Evolutionary conservation across 2,888 invertebrate genomes (phyloP), one percentile per base, ranked within the genome.

Genomic region (Pachydiplax longipennis): DNA sequence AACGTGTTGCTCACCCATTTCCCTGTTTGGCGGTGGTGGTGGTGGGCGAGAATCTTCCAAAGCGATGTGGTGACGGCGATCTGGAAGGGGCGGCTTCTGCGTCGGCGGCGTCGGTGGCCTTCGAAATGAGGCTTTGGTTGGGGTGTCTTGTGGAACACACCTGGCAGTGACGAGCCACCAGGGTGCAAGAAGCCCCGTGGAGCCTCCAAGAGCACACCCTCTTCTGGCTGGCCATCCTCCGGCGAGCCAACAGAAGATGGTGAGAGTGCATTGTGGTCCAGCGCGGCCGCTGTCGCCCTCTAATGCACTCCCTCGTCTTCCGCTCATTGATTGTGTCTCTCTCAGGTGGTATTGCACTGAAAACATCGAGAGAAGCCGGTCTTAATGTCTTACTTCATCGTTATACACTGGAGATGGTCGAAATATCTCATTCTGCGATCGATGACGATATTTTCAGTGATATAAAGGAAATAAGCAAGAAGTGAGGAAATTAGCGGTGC

Each of bases 201-300:
- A 92, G 80, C 93, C 93, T 15, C 93, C 92, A 48, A 90, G 91
- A 90, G 91, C 91, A 91, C 92, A 92, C 22, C 92, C 92, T 31
- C 61, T 73, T 81, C 44, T 48, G 90, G 95, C 95, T 0, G 96
- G 95, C 65, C 95, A 95, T 22, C 97, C 97, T 0, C 97, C 97
- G 53, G 96, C 95, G 92, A 97, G 94, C 97, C 97, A 97, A 93
- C 97, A 97, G 35, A 96, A 95, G 82, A 97, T 94, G 5, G 97
- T 95, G 90, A 97, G 94, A 0, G 96, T 96, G 93, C 97, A 97
- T 0, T 80, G 80, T 31, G 90, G 22, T 8, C 15, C 31, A 8
- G 25, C 35, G 1, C 53, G 61, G 31, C 53, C 61, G 18, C n/a
- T 40, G 4, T 40, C 31, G 48, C 25, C 53, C n/a, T 35, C n/a